Conservation (phyloP, 2,888 invertebrate species). For the Scaptodrosophila latifasciaeformis region DNA sequence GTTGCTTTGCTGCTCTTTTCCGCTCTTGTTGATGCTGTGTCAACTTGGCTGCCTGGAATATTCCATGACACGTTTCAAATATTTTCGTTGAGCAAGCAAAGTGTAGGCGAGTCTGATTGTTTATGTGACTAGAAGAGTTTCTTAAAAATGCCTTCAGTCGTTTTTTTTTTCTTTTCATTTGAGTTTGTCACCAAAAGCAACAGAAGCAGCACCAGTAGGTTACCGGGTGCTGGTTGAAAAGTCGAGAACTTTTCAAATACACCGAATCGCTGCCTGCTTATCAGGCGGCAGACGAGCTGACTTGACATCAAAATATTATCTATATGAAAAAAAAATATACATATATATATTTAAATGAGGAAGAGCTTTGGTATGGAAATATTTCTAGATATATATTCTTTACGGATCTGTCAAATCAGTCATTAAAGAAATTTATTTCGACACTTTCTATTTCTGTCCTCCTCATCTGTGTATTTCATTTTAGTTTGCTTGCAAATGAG, state of each 20-base stretch:
- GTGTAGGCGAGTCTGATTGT: constrained; percentile 6
- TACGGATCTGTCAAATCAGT: too few relatives aligned
- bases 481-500: constrained; percentile 8
- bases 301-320: too few relatives aligned
- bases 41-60: constrained; percentile 39
- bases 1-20: constrained; percentile 10
- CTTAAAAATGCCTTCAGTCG: too few relatives aligned
- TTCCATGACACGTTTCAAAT: constrained; percentile 66
- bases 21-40: constrained; percentile 7
- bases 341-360: too few relatives aligned
- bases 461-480: constrained; percentile 11
- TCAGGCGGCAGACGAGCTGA: too few relatives aligned
- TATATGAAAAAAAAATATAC: too few relatives aligned
- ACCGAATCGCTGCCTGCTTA: too few relatives aligned
- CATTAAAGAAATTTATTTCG: constrained; percentile 33
- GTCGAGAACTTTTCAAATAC: neutral
- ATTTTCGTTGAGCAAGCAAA: constrained; percentile 56
- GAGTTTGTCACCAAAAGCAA: too few relatives aligned
- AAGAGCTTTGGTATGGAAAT: too few relatives aligned
- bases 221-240: constrained; percentile 2
- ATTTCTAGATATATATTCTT: constrained; percentile 19
- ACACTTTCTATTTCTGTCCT: constrained; percentile 35
- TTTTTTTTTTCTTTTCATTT: too few relatives aligned
- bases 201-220: too few relatives aligned
- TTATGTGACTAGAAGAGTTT: too few relatives aligned